Conservation (phyloP, 2,888 invertebrate species). For the Diaprepes abbreviatus region DNA sequence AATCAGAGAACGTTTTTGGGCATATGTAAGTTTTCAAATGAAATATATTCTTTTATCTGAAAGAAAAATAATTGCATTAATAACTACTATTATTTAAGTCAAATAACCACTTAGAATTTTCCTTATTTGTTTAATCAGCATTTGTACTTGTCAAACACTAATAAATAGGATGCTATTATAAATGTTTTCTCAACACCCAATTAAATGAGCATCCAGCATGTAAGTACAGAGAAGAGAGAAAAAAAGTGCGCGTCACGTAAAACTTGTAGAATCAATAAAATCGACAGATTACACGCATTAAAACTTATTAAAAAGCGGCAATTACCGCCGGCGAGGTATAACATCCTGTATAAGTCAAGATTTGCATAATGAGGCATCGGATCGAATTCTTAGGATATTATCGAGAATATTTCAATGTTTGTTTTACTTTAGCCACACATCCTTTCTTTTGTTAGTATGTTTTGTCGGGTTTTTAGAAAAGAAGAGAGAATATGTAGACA, state of each 20-base stretch:
- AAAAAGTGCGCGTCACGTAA: slow-evolving; percentile 38
- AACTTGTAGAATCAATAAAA: slow-evolving; percentile 44
- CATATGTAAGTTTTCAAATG: no score
- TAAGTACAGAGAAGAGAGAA: slow-evolving; percentile 18
- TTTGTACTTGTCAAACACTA: no score
- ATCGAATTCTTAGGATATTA: slow-evolving; percentile 39
- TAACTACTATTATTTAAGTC: no score
- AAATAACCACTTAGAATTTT: no score
- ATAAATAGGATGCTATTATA: not conserved
- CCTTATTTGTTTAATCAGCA: no score
- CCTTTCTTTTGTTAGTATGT: slow-evolving; percentile 10
- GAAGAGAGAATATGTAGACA: no score
- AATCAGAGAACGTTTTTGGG: no score
- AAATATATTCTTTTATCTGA: no score
- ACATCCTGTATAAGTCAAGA: slow-evolving; percentile 39
- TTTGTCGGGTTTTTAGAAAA: not conserved
- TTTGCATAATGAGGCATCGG: slow-evolving; percentile 42
- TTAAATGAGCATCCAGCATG: slow-evolving; percentile 27
- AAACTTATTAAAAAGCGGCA: slow-evolving; percentile 44
- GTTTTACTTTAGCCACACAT: slow-evolving; percentile 13
- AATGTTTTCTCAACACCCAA: slow-evolving; percentile 42
- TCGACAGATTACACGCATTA: slow-evolving; percentile 46
- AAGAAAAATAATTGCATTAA: no score
- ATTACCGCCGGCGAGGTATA: slow-evolving; percentile 41
- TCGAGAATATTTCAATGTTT: slow-evolving; percentile 34